These are phyloP conservation scores for Hydra vulgaris DNA, from an alignment of 30 jellyfish, hydroid and myxozoan species.

Conservation along the genomic window DNA sequence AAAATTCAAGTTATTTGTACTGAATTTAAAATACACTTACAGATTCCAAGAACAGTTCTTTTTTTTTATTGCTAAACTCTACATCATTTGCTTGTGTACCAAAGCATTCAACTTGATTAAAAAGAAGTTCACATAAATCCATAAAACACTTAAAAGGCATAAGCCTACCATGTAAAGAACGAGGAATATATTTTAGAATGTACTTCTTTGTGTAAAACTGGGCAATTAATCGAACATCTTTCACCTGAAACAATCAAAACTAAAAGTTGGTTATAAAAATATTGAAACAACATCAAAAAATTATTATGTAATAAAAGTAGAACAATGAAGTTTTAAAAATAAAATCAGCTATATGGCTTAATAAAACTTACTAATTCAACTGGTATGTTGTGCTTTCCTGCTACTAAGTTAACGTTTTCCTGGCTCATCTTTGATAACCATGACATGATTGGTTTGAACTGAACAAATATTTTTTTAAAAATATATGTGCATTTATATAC, in stretches of 20 bases:
- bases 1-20: no score
- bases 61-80: not conserved
- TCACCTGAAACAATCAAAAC: constrained; percentile 9
- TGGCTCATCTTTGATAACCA: not conserved
- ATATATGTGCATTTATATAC: not conserved
- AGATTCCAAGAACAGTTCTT: not conserved
- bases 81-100: constrained; percentile 16
- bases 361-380: not conserved
- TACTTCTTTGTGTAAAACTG: not conserved
- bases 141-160: constrained; percentile 12
- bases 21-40: not conserved
- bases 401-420: not conserved
- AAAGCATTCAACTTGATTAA: constrained; percentile 5
- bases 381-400: not conserved
- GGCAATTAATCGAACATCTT: constrained; percentile 14
- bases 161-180: constrained; percentile 7
- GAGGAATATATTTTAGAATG: constrained; percentile 4
- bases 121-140: constrained; percentile 6
- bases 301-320: not conserved
- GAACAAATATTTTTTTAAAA: not conserved
- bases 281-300: not conserved
- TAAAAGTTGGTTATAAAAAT: no score
- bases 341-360: not conserved
- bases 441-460: not conserved
- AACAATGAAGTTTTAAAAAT: not conserved